Base-by-base conservation (phyloP, 1,140 invertebrate genomes). In the Bathynomus jamesi region DNA sequence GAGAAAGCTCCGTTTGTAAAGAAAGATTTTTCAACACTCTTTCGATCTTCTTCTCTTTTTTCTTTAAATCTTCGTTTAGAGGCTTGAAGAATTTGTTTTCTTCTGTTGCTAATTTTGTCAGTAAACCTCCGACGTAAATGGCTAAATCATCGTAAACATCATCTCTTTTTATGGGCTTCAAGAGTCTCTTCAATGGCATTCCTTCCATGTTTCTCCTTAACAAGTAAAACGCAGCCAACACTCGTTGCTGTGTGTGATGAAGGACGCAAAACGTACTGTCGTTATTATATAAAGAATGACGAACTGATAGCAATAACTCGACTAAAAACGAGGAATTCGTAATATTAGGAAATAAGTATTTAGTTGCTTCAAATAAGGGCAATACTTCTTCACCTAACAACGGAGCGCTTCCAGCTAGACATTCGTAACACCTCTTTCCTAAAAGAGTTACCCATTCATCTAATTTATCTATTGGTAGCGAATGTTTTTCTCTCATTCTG, bases 1-100 rank as follows among this genome's bases (percentile, higher is more conserved):
- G 63, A 5, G 72, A 67, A 7, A 40, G 25, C n/a, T 74, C 72
- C 63, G 69, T 70, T 53, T 74, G 72, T n/a, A 74, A 40, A 4
- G 70, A 53, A 13, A 74, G 29, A 32, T 70, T 74, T 28, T 66
- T 65, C 27, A 60, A 31, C 0, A 25, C 63, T 11, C 72, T 40
- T 2, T 21, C 24, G 3, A 74, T 27, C 28, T 74, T 40, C 11
- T 74, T 70, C 8, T 70, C 72, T 10, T 27, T 28, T 0, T 21
- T 30, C 4, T 65, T 17, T n/a, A 63, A 60, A 5, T 67, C n/a
- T 13, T 60, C n/a, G 0, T 40, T 24, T 21, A 66, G 28, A 29
- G 67, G 10, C 13, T 53, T 5, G 21, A 53, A 53, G 2, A 21
- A 53, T 53, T 53, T 53, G 21, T 53, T 53, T 53, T 53, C 40